phyloP scores from a whole-genome alignment of 1,140 invertebrate genomes.

The Anadara kagoshimensis region DNA sequence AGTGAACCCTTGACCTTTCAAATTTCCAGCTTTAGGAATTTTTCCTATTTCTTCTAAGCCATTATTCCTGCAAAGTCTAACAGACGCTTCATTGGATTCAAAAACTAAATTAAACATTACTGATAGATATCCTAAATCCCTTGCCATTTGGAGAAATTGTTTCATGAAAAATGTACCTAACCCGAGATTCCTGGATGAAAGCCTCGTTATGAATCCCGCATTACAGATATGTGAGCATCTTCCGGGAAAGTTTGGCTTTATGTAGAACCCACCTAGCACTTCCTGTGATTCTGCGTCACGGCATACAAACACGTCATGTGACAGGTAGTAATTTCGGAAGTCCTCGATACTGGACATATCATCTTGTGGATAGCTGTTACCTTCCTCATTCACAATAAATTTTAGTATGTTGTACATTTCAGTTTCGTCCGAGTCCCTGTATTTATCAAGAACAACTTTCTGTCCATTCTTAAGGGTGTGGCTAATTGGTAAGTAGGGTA shows the following conservation, averaged over 20 bases:
- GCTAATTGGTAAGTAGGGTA: constrained; percentile 29
- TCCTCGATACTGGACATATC: constrained; percentile 37
- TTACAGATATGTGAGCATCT: constrained; percentile 59
- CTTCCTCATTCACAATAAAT: constrained; percentile 54
- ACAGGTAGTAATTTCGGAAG: constrained; percentile 58
- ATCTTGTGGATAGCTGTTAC: constrained; percentile 60
- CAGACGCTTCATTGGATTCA: constrained; percentile 45
- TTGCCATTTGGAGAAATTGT: constrained; percentile 42
- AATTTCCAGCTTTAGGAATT: constrained; percentile 59
- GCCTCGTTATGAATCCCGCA: constrained; percentile 51
- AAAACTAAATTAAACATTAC: constrained; percentile 63
- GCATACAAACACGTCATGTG: constrained; percentile 55
- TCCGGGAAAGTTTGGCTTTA: constrained; percentile 66
- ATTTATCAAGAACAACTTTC: constrained; percentile 22
- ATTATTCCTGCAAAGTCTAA: constrained; percentile 53
- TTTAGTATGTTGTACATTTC: constrained; percentile 47
- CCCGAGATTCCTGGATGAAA: constrained; percentile 42
- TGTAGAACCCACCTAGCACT: constrained; percentile 56
- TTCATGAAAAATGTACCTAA: constrained; percentile 50
- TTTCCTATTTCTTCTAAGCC: constrained; percentile 59
- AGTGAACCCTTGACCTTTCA: constrained; percentile 43
- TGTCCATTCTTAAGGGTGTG: constrained; percentile 23
- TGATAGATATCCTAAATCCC: constrained; percentile 48
- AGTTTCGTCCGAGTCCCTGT: constrained; percentile 25
- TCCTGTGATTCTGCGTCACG: constrained; percentile 13